phyloP scores from a whole-genome alignment of 1,140 invertebrate genomes.

The Protaetia brevitarsis region DNA sequence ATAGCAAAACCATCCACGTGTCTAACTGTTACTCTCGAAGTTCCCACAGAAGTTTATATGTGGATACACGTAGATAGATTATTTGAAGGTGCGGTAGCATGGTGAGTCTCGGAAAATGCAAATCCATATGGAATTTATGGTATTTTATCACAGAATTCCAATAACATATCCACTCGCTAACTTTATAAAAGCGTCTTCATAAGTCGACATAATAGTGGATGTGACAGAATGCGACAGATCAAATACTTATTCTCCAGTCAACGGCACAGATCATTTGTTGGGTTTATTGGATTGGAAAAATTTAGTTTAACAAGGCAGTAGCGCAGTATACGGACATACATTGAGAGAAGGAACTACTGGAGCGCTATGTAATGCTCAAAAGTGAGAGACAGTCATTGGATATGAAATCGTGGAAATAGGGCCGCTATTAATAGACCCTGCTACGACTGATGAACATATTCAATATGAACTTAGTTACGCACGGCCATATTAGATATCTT shows the following conservation, averaged over 20 bases:
- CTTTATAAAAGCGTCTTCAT: not conserved
- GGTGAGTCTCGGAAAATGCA: not conserved
- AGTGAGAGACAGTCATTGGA: not conserved
- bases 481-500: too few species aligned
- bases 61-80: too few species aligned
- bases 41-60: too few species aligned
- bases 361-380: not conserved
- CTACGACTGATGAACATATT: too few species aligned
- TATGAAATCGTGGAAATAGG: not conserved
- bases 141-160: not conserved
- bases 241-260: conserved; percentile 1
- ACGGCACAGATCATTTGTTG: conserved; percentile 1
- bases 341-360: not conserved
- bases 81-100: not conserved
- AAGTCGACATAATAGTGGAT: not conserved
- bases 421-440: too few species aligned
- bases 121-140: not conserved
- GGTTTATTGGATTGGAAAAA: not conserved
- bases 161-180: not conserved
- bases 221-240: conserved; percentile 13
- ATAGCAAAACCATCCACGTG: too few species aligned
- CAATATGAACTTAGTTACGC: too few species aligned
- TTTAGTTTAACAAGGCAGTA: conserved; percentile 9
- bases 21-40: too few species aligned
- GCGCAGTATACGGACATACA: not conserved